Conservation (phyloP, 2,797 vertebrate genomes). For the Luscinia luscinia region DNA sequence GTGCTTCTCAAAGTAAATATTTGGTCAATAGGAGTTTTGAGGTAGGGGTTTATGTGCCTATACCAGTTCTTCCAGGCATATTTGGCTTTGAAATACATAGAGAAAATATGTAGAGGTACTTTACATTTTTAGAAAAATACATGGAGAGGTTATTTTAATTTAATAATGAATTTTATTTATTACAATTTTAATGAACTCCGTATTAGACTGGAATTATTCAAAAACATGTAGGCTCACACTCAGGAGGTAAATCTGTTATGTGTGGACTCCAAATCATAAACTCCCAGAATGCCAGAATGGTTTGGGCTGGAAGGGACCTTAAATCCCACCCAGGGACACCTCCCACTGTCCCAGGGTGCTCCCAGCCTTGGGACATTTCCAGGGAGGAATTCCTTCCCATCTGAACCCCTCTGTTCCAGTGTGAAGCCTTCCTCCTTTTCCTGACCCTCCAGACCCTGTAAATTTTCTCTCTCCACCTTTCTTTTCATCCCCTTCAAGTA, state of each 20-base stretch:
- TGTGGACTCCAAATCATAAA: not conserved
- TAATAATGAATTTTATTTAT: not conserved
- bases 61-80: not conserved
- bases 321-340: not conserved
- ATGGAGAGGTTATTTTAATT: not conserved
- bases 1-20: not conserved
- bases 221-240: not conserved
- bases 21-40: not conserved
- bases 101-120: not conserved
- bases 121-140: not conserved
- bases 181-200: not conserved
- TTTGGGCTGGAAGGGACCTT: not conserved
- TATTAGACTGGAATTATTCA: not conserved
- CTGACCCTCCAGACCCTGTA: not conserved
- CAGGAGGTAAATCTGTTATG: not conserved
- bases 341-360: rapidly evolving
- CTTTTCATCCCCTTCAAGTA: rapidly evolving
- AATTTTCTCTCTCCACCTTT: not conserved
- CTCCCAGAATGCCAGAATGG: not conserved
- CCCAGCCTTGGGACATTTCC: not conserved
- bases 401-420: not conserved
- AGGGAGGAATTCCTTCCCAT: not conserved
- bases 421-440: not conserved
- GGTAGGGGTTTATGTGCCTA: not conserved
- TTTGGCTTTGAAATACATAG: not conserved